Conservation (phyloP, 35 echinoderm and acorn worm genomes). For the Anneissia japonica region DNA sequence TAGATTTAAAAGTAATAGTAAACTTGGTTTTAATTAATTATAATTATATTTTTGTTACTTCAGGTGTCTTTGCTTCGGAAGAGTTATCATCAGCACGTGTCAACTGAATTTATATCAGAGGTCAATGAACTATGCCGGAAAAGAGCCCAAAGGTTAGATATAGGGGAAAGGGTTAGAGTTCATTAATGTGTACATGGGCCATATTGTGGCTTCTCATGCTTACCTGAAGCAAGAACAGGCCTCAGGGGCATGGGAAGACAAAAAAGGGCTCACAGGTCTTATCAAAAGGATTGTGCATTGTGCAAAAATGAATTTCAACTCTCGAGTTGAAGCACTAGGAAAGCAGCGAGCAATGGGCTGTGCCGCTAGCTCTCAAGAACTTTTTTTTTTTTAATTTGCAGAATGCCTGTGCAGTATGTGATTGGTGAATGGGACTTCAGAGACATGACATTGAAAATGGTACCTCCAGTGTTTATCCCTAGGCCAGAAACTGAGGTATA, state of each 20-base stretch:
- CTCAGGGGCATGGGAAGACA: too few relatives aligned
- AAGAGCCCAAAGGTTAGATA: not conserved
- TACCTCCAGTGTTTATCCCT: constrained; percentile 75
- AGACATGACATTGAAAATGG: constrained; percentile 64
- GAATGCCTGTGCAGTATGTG: constrained; percentile 90
- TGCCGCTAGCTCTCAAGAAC: too few relatives aligned
- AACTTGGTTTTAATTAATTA: not conserved
- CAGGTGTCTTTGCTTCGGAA: not conserved
- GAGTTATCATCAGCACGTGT: not conserved
- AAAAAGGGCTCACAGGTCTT: too few relatives aligned
- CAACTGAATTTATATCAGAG: not conserved
- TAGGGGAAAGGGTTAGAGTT: not conserved
- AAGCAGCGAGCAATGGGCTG: too few relatives aligned
- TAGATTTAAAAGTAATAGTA: not conserved
- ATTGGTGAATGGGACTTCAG: constrained; percentile 95
- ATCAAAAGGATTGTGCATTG: too few relatives aligned
- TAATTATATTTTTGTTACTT: not conserved
- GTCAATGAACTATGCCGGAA: not conserved
- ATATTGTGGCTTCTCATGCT: too few relatives aligned
- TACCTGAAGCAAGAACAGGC: too few relatives aligned
- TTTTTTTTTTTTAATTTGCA: constrained; percentile 10
- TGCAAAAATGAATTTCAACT: too few relatives aligned
- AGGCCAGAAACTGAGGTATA: constrained; percentile 86
- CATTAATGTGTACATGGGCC: too few relatives aligned
- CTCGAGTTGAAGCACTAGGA: too few relatives aligned